These are phyloP conservation scores for Ammospiza nelsoni DNA, from an alignment of 2,113 vertebrate species.

Conservation along the genomic window DNA sequence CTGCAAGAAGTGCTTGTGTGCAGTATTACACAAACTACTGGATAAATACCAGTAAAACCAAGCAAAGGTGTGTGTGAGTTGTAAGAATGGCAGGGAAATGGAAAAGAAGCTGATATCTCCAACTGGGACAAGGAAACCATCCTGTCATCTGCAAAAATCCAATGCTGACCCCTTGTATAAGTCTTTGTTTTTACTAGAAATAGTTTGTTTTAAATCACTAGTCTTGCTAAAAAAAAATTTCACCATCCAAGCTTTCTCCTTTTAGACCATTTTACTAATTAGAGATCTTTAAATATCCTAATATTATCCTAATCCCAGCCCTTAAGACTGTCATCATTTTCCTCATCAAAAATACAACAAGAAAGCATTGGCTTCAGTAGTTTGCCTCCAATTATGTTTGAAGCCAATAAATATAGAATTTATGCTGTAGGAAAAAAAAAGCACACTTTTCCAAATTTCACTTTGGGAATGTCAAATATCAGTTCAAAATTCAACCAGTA, in stretches of 20 bases:
- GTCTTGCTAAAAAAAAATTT: not conserved
- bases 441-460: not conserved
- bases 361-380: not conserved
- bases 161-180: not conserved
- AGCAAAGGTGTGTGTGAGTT: not conserved
- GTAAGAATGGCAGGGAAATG: not conserved
- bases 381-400: not conserved
- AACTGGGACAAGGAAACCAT: not conserved
- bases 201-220: not conserved
- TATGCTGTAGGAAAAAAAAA: not conserved
- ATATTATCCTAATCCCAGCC: not conserved
- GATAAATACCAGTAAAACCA: conserved; percentile 6
- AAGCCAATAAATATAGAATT: conserved; percentile 29
- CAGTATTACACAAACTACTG: not conserved
- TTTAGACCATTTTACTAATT: not conserved
- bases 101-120: conserved; percentile 9
- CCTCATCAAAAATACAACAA: not conserved
- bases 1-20: not conserved
- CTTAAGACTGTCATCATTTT: not conserved
- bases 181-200: not conserved
- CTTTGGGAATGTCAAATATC: conserved; percentile 13
- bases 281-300: not conserved
- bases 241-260: not conserved
- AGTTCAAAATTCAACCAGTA: conserved; percentile 4
- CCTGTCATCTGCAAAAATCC: not conserved